Base-by-base conservation (phyloP, 2,888 invertebrate species). In the Nudaria mundana region DNA sequence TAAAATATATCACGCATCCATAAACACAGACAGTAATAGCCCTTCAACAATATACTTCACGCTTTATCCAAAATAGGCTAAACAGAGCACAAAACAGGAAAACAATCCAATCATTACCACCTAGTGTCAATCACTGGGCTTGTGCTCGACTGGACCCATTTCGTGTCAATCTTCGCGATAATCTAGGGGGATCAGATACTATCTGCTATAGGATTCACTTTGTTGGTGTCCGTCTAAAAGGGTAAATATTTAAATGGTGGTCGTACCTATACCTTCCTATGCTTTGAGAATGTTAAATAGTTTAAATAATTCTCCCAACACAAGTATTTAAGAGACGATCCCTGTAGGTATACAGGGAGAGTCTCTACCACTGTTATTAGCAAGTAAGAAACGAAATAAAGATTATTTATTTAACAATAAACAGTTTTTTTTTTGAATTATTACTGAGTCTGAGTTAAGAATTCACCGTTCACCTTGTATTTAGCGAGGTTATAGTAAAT, bases 71-170 rank as follows among this genome's bases (percentile, higher is more conserved):
- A 48, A 56, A 47, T 48, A 45, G 54, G 54, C 42, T 58, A 53
- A 51, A 47, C 52, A 52, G 20, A 37, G 12, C 29, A 15, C 37
- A 18, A 29, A 52, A 55, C 61, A 40, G 48, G 53, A 40, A 43
- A 61, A 61, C 60, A 61, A 61, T 61, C 44, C 33, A 48, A 49
- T 69, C 73, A 74, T 76, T 76, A 75, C 67, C 76, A 76, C 76
- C 55, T 53, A 37, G 52, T 60, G 76, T 77, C 77, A 71, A 76
- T 78, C 77, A 74, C 40, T 32, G 29, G 43, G 24, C 29, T 22
- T 14, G 37, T 30, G 37, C 33, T 14, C 30, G 31, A 31, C 48
- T 65, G 56, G 56, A 65, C 71, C 67, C 70, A 74, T 77, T 73
- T 70, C 62, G 61, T 65, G 77, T 75, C 77, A 77, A 74, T 77